Conservation (phyloP, 23 tunicate genomes). For the Halocynthia roretzi region DNA sequence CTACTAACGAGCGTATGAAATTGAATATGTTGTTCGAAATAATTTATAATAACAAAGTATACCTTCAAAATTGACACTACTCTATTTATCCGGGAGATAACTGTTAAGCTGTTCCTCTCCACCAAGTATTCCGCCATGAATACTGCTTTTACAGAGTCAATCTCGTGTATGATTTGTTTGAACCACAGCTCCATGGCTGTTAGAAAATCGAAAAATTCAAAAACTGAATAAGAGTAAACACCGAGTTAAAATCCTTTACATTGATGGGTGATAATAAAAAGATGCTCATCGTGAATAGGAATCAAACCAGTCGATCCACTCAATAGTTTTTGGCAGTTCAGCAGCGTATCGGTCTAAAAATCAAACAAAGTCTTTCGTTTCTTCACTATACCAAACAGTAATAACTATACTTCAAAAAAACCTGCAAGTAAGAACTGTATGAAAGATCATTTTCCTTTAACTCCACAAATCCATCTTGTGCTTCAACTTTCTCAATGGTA, state of each 20-base stretch:
- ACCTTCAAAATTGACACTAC: conserved; percentile 71
- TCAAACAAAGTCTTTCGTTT: neutral
- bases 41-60: neutral
- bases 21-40: too few species aligned
- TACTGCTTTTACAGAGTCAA: conserved; percentile 51
- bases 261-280: conserved; percentile 84
- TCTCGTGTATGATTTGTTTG: conserved; percentile 77
- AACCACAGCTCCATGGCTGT: conserved; percentile 94
- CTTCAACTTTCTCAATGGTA: neutral
- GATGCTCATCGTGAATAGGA: conserved; percentile 79
- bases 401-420: neutral
- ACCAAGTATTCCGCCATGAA: conserved; percentile 58
- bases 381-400: neutral
- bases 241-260: conserved; percentile 2
- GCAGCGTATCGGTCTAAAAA: conserved; percentile 29
- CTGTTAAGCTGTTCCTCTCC: conserved; percentile 69
- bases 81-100: conserved; percentile 62
- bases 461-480: neutral
- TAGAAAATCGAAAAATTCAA: neutral
- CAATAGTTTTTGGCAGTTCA: conserved; percentile 30
- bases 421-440: neutral
- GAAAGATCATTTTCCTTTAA: neutral
- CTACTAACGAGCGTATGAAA: too few species aligned
- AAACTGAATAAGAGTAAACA: neutral
- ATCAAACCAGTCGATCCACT: conserved; percentile 38